Conservation (phyloP, 92 coral and sea anemone genomes). For the Zoanthus sociatus region DNA sequence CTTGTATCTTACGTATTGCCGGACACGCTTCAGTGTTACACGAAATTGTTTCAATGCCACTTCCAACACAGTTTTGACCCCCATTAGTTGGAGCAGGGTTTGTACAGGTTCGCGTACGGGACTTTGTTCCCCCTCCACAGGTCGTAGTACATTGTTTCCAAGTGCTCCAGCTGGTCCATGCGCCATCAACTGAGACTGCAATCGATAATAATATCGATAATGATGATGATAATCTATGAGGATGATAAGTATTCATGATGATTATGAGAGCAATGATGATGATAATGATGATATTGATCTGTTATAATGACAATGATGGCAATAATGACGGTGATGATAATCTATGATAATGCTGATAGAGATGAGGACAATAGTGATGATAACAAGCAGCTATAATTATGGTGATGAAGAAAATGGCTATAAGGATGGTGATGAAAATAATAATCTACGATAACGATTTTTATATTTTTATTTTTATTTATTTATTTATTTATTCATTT, state of each 20-base stretch:
- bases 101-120: conserved; percentile 23
- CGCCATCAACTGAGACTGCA: conserved; percentile 13
- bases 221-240: not conserved
- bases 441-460: too few species aligned
- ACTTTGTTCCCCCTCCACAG: conserved; percentile 21
- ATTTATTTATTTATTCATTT: too few species aligned
- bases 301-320: not conserved
- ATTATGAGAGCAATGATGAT: not conserved
- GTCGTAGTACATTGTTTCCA: conserved; percentile 4
- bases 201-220: not conserved
- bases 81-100: conserved; percentile 28
- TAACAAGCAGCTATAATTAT: not conserved
- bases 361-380: not conserved
- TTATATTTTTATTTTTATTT: too few species aligned
- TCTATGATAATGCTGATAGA: not conserved
- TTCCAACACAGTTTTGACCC: conserved; percentile 18
- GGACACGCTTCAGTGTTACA: conserved; percentile 5
- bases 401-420: not conserved
- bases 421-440: too few species aligned
- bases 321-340: not conserved
- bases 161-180: not conserved
- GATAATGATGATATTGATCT: not conserved
- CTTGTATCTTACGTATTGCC: not conserved
- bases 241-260: not conserved
- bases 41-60: not conserved